Evolutionary conservation across 2,888 invertebrate species (phyloP), one percentile per base, ranked within the genome.

Genomic region (Acleris literana): DNA sequence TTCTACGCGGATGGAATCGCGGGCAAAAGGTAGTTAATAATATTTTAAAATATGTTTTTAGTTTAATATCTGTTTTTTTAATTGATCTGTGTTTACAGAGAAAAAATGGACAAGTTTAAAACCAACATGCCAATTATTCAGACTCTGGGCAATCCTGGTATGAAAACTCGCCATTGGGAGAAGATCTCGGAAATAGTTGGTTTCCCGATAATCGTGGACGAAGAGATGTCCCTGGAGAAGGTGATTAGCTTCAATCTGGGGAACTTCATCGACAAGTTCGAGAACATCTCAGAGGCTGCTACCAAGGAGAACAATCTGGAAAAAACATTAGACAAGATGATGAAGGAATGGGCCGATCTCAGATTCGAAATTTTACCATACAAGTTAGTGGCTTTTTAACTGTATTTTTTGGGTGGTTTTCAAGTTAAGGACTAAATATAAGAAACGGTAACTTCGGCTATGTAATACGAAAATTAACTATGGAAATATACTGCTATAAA

Each of bases 281-380:
- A 98, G 85, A 87, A 93, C 1, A 98, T 99, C 75, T 97, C 98
- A 5, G 98, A 99, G 83, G 96, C 98, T 0, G 99, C 99, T 0
- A 98, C 98, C 3, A 99, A 99, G 85, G 99, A 99, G 86, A 98
- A 97, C 82, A 97, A 97, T 80, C 93, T 99, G 59, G 99, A 99
- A 85, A 97, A 95, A 85, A 96, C 96, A 22, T 91, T 99, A 83
- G 93, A 94, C 63, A 98, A 96, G 90, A 99, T 99, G 99, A 96
- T 95, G 82, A 93, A 90, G 58, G 99, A 99, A 93, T 99, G 99
- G 99, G 95, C 94, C 43, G 96, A 96, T 69, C 94, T 97, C 74
- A 93, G 91, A 78, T 97, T 98, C 81, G 93, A 93, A 11, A 94
- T 97, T 61, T 93, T 95, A 68, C 88, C 94, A 18, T 97, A 97